Evolutionary conservation across 2,113 vertebrate genomes (phyloP), one percentile per base, ranked within the genome.

Genomic region (Eptatretus burgeri): DNA sequence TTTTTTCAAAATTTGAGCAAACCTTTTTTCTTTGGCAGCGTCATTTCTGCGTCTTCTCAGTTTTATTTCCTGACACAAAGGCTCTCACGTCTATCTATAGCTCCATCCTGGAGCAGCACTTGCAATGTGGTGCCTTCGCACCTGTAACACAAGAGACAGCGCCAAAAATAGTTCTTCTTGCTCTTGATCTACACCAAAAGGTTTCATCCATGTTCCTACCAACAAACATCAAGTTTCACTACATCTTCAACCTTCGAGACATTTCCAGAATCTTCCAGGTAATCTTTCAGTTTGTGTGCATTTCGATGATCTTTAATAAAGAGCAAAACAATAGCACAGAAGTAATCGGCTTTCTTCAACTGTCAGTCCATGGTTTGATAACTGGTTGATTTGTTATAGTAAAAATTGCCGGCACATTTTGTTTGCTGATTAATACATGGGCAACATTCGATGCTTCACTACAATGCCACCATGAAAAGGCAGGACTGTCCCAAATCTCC

Each of bases 241-340:
- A 95, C 5, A 60, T 85, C 69, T 98, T 98, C 71, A 95, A 88
- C 70, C 78, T 98, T 66, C 75, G 89, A 49, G 89, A 98, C 73
- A 76, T 98, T 41, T 82, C 89, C 75, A 94, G 79, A 67, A 82
- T 94, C 66, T 98, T 94, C 73, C 91, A 98, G 73, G 89, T 96
- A 66, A 41, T 41, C 27, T 41, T 41, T 41, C 27, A 41, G 27
- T 41, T 41, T 41, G 27, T 41, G 27, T 41, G 27, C 27, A 41
- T 41, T 41, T 41, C 27, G 27, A 41, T 41, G 27, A 41, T 7
- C 27, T 41, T 41, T 41, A 41, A n/a, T n/a, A n/a, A n/a, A 41
- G 27, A 7, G 27, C 3, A 41, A 41, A 41, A 41, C 27, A 41
- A 7, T 3, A 41, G 27, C 27, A 5, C 27, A 7, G 27, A 3